Percentiles rank a stretch among this genome's conserved stretches.
These are phyloP conservation scores for Gambusia holbrooki DNA, from an alignment of 2,113 vertebrate species.

Conservation along the genomic window DNA sequence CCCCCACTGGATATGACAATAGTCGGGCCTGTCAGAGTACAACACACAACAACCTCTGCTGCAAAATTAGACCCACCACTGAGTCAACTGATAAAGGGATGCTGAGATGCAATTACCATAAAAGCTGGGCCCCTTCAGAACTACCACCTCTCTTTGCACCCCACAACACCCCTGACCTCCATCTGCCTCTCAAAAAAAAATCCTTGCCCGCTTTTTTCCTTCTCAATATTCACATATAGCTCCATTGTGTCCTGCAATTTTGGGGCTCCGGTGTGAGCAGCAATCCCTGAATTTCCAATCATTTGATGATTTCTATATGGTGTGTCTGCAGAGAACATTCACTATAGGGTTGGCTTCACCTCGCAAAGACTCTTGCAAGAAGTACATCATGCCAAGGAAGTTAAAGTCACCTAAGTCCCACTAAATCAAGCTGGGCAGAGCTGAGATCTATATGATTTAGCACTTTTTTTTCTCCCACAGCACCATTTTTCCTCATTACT, in stretches of 20 bases:
- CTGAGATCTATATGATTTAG: conserved; percentile 68
- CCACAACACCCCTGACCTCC: conserved; percentile 37
- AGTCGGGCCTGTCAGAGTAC: conserved; percentile 41
- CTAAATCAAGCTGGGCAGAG: conserved; percentile 60
- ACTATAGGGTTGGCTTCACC: conserved; percentile 24
- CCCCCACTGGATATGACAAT: conserved; percentile 53
- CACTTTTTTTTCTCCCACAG: conserved; percentile 35
- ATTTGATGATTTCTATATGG: conserved; percentile 68
- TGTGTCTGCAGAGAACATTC: conserved; percentile 22
- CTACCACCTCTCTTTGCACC: conserved; percentile 26
- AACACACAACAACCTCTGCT: conserved; percentile 60
- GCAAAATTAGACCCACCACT: conserved; percentile 66
- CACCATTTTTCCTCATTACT: conserved; percentile 55
- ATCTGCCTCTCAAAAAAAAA: conserved; percentile 34
- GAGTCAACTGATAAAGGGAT: conserved; percentile 67
- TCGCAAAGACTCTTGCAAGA: conserved; percentile 31
- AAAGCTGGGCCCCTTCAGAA: conserved; percentile 55
- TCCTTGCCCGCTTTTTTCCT: conserved; percentile 42
- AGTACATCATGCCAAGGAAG: conserved; percentile 29
- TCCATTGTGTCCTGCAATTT: conserved; percentile 50
- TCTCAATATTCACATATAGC: conserved; percentile 39
- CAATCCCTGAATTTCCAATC: conserved; percentile 59
- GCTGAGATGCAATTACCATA: conserved; percentile 74
- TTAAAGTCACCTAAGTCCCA: conserved; percentile 42
- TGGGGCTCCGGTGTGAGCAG: conserved; percentile 30